These are phyloP conservation scores for Elgaria multicarinata DNA, from an alignment of 2,113 vertebrate genomes.

Conservation along the genomic window DNA sequence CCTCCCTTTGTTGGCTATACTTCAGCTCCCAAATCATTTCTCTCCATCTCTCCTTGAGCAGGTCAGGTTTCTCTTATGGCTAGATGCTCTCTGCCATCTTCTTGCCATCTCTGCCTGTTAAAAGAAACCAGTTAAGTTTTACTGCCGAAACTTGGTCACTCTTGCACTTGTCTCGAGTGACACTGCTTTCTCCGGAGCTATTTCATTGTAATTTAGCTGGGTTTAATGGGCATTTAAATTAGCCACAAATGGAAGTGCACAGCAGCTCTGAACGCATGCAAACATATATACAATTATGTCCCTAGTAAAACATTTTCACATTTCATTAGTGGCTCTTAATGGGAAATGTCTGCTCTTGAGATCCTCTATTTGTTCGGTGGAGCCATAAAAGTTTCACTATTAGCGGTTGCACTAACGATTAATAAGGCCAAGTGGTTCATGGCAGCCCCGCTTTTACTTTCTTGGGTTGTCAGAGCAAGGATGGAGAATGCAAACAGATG, in stretches of 20 bases:
- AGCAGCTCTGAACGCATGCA: constrained; percentile 45
- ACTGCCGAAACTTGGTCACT: constrained; percentile 6
- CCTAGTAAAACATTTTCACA: constrained; percentile 63
- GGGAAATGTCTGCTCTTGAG: constrained; percentile 61
- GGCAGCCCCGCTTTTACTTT: background rate
- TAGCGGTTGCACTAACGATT: constrained; percentile 25
- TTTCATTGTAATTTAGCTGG: constrained; percentile 48
- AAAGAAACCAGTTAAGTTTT: rapidly evolving
- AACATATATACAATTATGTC: constrained; percentile 52
- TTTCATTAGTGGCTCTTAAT: constrained; percentile 65
- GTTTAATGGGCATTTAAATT: constrained; percentile 68
- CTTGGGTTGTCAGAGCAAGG: background rate
- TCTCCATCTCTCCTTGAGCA: background rate
- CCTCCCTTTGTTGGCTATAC: no score
- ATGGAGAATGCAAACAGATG: background rate
- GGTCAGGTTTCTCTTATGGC: no score
- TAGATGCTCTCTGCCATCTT: no score
- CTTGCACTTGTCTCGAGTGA: constrained; percentile 30
- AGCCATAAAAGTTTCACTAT: constrained; percentile 35
- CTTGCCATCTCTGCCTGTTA: background rate
- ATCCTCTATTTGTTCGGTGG: background rate
- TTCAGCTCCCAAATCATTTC: background rate
- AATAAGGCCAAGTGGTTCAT: background rate
- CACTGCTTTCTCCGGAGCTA: rapidly evolving
- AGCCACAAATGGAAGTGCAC: constrained; percentile 36